A percentile compares a stretch with the other conserved stretches of the same genome.
Conservation (phyloP, 1,140 invertebrate genomes). For the Drosophila tropicalis region DNA sequence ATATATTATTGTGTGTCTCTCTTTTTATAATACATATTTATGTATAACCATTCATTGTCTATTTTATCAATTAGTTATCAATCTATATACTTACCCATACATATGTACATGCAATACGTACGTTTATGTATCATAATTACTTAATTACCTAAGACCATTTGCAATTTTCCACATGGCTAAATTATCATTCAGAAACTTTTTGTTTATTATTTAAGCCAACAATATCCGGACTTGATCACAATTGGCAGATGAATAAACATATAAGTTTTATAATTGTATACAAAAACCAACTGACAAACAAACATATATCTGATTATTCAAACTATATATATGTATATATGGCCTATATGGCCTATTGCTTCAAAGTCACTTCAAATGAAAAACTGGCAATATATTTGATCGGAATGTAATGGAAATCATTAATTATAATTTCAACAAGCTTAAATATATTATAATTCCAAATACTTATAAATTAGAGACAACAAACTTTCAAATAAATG, state of each 20-base stretch:
- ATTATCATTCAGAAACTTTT: not conserved
- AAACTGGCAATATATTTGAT: too few species aligned
- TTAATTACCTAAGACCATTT: not conserved
- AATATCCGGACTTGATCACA: not conserved
- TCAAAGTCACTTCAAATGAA: too few species aligned
- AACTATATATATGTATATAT: too few species aligned
- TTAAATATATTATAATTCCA: too few species aligned
- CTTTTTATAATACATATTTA: conserved; percentile 23
- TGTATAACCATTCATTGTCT: conserved; percentile 39
- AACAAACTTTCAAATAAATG: too few species aligned
- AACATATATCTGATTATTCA: not conserved
- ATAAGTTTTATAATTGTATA: not conserved
- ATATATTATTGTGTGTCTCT: conserved; percentile 36
- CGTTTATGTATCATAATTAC: too few species aligned
- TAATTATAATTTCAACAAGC: too few species aligned
- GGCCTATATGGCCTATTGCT: too few species aligned
- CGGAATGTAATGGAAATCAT: too few species aligned
- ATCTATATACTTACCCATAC: conserved; percentile 5
- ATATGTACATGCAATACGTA: too few species aligned
- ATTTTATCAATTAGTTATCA: conserved; percentile 9
- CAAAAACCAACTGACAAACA: not conserved
- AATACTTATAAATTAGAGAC: too few species aligned
- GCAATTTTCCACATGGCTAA: not conserved
- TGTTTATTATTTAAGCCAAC: not conserved
- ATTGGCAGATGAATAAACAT: not conserved